phyloP scores from a whole-genome alignment of 2,797 vertebrate genomes.

The Molossus alvarezi region DNA sequence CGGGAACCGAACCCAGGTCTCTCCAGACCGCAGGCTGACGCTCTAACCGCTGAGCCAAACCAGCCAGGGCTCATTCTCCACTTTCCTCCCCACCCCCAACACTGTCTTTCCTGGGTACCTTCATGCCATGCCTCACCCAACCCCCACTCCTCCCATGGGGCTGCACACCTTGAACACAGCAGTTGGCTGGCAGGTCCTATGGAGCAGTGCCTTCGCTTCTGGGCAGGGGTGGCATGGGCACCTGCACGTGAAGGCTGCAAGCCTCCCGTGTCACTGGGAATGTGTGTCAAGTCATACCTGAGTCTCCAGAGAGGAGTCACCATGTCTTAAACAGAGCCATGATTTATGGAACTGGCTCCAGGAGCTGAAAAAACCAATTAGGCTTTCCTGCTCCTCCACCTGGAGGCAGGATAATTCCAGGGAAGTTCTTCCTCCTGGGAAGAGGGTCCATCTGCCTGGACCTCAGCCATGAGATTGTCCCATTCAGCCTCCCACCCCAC shows the following conservation, averaged over 20 bases:
- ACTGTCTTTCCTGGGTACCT: not conserved
- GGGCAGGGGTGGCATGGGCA: not conserved
- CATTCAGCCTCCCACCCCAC: fast-evolving
- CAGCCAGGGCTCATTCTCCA: not conserved
- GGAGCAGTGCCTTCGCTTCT: not conserved
- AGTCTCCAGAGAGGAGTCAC: slow-evolving; percentile 66
- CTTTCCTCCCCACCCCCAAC: too few species aligned
- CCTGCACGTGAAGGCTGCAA: slow-evolving; percentile 21
- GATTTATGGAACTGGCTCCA: slow-evolving; percentile 72
- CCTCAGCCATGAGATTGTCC: not conserved
- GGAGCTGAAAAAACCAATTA: slow-evolving; percentile 68
- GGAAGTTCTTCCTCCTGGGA: slow-evolving; percentile 61
- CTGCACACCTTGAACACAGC: not conserved
- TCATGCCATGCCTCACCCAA: not conserved
- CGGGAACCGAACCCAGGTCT: too few species aligned
- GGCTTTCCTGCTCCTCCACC: slow-evolving; percentile 69
- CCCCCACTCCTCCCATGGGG: not conserved
- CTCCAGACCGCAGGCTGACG: too few species aligned
- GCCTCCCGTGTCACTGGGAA: not conserved
- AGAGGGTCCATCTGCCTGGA: slow-evolving; percentile 27
- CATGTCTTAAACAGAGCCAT: slow-evolving; percentile 38
- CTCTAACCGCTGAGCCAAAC: too few species aligned
- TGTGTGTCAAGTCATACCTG: slow-evolving; percentile 26
- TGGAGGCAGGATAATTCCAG: slow-evolving; percentile 72
- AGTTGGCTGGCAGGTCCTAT: slow-evolving; percentile 47